Evolutionary conservation across 2,797 vertebrate species (phyloP).

Genomic region (Hoplostethus atlanticus): DNA sequence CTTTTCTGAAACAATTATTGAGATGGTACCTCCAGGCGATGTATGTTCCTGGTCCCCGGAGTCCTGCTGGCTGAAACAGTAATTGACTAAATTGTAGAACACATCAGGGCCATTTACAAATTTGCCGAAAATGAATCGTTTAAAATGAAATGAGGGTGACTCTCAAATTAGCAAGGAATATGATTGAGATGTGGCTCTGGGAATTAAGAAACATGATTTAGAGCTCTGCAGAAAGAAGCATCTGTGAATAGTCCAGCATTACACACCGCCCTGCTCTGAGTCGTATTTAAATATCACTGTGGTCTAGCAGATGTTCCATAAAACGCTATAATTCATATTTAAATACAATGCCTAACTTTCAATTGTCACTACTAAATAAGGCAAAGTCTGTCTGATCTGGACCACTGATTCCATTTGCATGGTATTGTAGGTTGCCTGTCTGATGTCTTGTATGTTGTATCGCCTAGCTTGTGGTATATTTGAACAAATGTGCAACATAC

Average conservation of each 20-base stretch:
- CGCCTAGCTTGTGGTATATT: neutral
- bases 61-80: constrained; percentile 99
- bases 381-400: neutral
- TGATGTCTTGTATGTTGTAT: neutral
- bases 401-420: neutral
- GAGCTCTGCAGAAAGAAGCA: constrained; percentile 89
- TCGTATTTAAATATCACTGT: constrained; percentile 83
- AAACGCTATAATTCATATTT: constrained; percentile 59
- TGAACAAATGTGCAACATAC: neutral
- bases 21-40: constrained; percentile 99
- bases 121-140: constrained; percentile 99
- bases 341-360: constrained; percentile 32
- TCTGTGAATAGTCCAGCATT: constrained; percentile 88
- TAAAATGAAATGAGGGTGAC: constrained; percentile 99
- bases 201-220: constrained; percentile 92
- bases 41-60: constrained; percentile 98
- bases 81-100: constrained; percentile 99
- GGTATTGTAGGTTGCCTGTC: neutral
- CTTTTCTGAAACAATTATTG: constrained; percentile 99
- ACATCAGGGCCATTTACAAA: constrained; percentile 99
- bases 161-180: constrained; percentile 99
- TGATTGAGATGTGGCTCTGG: constrained; percentile 99
- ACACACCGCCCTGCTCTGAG: constrained; percentile 78
- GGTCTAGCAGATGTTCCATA: constrained; percentile 67
- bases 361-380: neutral